Evolutionary conservation across 1,140 invertebrate genomes (phyloP), one percentile per base, ranked within the genome.

Genomic region (Linepithema humile): DNA sequence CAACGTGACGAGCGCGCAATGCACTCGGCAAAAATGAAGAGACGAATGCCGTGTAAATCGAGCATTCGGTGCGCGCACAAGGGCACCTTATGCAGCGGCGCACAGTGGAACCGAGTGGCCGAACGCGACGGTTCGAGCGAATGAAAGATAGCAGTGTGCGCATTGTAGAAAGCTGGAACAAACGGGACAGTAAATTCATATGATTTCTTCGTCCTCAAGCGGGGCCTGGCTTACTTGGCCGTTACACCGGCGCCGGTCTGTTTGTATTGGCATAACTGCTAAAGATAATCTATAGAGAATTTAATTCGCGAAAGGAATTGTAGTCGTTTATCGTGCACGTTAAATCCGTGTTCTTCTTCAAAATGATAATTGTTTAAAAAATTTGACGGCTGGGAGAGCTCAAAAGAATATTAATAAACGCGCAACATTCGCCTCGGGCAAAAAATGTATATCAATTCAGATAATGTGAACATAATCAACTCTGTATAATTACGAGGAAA

Each of bases 161-260:
- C 70, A 77, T 69, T 86, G 84, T 85, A 72, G 9, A 69, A 72
- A 40, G 35, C 12, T 50, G 50, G 53, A 83, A 88, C 87, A 83
- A 88, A 88, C 86, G 70, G 75, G 55, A 29, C 72, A 83, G 87
- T 88, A 89, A 89, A 89, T 88, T 75, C 84, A 67, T 69, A 62
- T 83, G 72, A 85, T 82, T 89, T 84, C 78, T 89, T 70, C 86
- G 83, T 83, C 75, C 55, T 50, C 48, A 55, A n/a, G 38, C 35
- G 43, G 29, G 70, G 78, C 43, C 38, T 55, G 85, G 65, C 73
- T 87, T 82, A 40, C 74, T 55, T 65, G 60, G 55, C 32, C 70
- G 86, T 77, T 70, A 59, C 53, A 64, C 48, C 78, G 87, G 55
- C 83, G 75, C 74, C 85, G 59, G 50, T 84, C 50, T 65, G 29